Evolutionary conservation across 2,113 vertebrate genomes (phyloP), one percentile per base, ranked within the genome.

Genomic region (Panthera tigris): DNA sequence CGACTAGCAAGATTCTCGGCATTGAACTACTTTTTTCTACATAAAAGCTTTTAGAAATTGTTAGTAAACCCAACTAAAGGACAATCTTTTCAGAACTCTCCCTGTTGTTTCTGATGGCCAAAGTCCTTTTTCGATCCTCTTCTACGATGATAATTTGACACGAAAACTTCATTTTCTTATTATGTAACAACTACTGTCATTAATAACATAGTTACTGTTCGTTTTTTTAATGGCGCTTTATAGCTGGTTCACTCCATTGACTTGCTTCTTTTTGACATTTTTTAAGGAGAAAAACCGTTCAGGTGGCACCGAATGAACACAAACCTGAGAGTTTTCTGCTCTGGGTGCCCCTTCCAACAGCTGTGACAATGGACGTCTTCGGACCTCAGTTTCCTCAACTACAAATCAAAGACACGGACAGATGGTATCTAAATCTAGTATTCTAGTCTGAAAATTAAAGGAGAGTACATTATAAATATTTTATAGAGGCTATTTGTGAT

Each of bases 1-100:
- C 0, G 2, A 45, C 18, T 21, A 31, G 33, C 63, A n/a, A 31
- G 68, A 5, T 86, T 87, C 39, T 63, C 86, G 89, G 31, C 33
- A 63, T 65, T 79, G 93, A 82, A 25, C 14, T 86, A 13, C 27
- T 63, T 61, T 69, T 61, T 69, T 92, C 86, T 33, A 82, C 18
- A 36, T 85, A 66, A 61, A 93, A 73, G 21, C 55, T 86, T 91
- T 76, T 79, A n/a, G n/a, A 78, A 48, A n/a, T 96, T 97, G 61
- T 89, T 89, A 45, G 74, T 55, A 86, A 97, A 93, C 39, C 73
- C 21, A 21, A 48, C 14, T 57, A 71, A 82, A 45, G 50, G 81
- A 66, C 3, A 9, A 9, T 68, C 71, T 48, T 94, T 96, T 52
- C n/a, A 93, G 78, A 48, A 41, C 25, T 63, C 57, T 81, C 27